Evolutionary conservation across 2,888 invertebrate genomes (phyloP).

Genomic region (Patella caerulea): DNA sequence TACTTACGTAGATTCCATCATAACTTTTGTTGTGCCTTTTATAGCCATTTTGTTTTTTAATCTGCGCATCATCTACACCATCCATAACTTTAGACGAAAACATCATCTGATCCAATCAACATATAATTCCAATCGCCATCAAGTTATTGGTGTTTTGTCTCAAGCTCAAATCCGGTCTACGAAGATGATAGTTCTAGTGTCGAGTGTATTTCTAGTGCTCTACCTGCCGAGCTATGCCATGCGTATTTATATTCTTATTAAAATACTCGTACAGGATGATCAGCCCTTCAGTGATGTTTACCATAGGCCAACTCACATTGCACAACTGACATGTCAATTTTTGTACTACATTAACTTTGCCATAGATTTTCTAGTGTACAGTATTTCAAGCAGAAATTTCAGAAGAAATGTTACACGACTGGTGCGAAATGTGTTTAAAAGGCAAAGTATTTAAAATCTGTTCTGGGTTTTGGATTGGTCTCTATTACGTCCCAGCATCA

Average conservation of each 20-base stretch:
- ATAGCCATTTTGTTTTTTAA: constrained; percentile 50
- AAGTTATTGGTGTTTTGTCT: constrained; percentile 38
- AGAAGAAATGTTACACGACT: constrained; percentile 38
- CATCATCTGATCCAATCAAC: constrained; percentile 29
- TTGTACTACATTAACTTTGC: constrained; percentile 56
- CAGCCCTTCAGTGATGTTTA: constrained; percentile 25
- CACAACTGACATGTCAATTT: constrained; percentile 54
- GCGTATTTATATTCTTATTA: constrained; percentile 50
- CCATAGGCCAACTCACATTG: constrained; percentile 32
- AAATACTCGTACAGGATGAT: constrained; percentile 30
- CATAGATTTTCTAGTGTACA: constrained; percentile 55
- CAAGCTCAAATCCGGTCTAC: constrained; percentile 54
- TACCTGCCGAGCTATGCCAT: constrained; percentile 63
- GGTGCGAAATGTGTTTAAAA: constrained; percentile 21
- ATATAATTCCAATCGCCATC: constrained; percentile 24
- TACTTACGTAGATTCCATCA: constrained; percentile 53
- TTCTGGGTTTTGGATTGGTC: no score
- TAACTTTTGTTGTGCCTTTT: constrained; percentile 56
- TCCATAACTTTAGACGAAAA: constrained; percentile 40
- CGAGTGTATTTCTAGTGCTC: constrained; percentile 58
- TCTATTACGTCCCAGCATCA: no score
- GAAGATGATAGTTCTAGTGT: constrained; percentile 59
- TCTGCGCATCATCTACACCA: constrained; percentile 43
- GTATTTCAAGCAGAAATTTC: constrained; percentile 53
- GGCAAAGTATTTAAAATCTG: background rate